phyloP scores from a whole-genome alignment of 2,113 vertebrate genomes.

The Atractosteus spatula region DNA sequence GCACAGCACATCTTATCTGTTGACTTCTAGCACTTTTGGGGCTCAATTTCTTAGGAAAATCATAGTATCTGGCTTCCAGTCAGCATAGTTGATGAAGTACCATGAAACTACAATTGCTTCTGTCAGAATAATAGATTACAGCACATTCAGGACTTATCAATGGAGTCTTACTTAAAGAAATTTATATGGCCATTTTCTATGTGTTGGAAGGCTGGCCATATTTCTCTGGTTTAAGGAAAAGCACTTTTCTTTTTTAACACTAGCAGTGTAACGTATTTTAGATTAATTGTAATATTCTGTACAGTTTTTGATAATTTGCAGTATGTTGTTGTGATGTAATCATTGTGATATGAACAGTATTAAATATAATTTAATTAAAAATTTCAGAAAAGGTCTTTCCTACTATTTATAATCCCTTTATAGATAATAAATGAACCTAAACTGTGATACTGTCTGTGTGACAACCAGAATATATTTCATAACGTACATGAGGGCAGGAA shows the following conservation, averaged over 20 bases:
- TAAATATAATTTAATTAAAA: constrained; percentile 76
- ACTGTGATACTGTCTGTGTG: constrained; percentile 45
- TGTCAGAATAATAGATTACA: constrained; percentile 33
- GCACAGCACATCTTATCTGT: background rate
- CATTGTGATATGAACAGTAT: constrained; percentile 89
- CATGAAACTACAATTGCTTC: constrained; percentile 33
- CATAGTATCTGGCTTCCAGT: constrained; percentile 34
- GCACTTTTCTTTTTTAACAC: constrained; percentile 77
- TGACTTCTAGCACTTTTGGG: constrained; percentile 11
- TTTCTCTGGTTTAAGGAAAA: constrained; percentile 64
- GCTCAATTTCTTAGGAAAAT: constrained; percentile 32
- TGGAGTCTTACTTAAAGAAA: constrained; percentile 38
- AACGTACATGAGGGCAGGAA: constrained; percentile 68
- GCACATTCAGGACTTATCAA: constrained; percentile 46
- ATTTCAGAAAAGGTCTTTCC: constrained; percentile 87
- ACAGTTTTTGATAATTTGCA: constrained; percentile 97
- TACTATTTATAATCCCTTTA: constrained; percentile 94
- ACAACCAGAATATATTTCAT: constrained; percentile 71
- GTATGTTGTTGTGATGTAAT: constrained; percentile 94
- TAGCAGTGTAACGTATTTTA: constrained; percentile 95
- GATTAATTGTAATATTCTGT: constrained; percentile 95
- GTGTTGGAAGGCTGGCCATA: constrained; percentile 54
- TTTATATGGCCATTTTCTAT: constrained; percentile 47
- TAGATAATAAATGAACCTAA: constrained; percentile 66
- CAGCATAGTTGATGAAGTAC: constrained; percentile 39